A percentile compares a stretch with the other conserved stretches of the same genome.
phyloP scores from a whole-genome alignment of 2,797 vertebrate genomes.

The Heterohyrax brucei region DNA sequence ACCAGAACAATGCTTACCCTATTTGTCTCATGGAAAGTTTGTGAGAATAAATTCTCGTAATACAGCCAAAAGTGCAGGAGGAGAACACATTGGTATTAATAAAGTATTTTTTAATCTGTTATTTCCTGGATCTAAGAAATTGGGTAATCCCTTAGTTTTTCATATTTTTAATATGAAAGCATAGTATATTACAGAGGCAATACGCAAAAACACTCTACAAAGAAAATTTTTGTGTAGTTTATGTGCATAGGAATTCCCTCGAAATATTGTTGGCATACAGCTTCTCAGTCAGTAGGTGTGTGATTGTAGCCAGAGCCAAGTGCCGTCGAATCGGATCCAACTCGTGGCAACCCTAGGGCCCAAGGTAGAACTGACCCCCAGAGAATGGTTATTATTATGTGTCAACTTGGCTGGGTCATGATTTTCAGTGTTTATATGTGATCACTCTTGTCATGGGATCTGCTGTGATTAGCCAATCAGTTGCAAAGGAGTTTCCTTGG shows the following conservation, averaged over 20 bases:
- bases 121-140: neutral
- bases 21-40: neutral
- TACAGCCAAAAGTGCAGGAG: neutral
- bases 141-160: neutral
- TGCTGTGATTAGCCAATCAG: too few relatives aligned
- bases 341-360: too few relatives aligned
- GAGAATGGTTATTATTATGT: too few relatives aligned
- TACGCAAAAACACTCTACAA: neutral
- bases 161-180: conserved; percentile 13
- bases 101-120: neutral
- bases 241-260: neutral
- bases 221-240: neutral
- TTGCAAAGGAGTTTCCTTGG: too few relatives aligned
- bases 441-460: too few relatives aligned
- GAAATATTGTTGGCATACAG: neutral
- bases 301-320: too few relatives aligned
- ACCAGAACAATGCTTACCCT: neutral
- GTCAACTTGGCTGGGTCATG: too few relatives aligned
- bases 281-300: neutral
- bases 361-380: too few relatives aligned
- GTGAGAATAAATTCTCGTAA: neutral
- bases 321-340: too few relatives aligned
- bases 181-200: neutral
- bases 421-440: too few relatives aligned
- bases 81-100: neutral